Conservation (phyloP, 2,797 vertebrate species). For the Sebastes taczanowskii region DNA sequence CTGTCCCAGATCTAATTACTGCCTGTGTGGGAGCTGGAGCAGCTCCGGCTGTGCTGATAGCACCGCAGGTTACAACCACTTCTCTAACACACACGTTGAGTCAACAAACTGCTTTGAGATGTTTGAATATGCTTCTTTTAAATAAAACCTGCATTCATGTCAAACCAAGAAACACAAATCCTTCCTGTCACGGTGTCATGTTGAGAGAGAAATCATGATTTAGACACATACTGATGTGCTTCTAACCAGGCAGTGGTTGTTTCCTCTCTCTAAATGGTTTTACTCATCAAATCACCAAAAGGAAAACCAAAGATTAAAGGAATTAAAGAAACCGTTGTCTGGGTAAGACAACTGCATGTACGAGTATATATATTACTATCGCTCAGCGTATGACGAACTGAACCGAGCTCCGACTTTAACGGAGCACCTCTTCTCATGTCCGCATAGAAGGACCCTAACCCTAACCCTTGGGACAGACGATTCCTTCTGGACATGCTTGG, state of each 20-base stretch:
- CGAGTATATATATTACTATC: no score
- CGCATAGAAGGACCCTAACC: no score
- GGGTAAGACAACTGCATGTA: no score
- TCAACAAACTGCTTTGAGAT: not conserved
- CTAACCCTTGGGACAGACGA: not conserved
- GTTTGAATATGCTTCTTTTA: not conserved
- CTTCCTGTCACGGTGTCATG: not conserved
- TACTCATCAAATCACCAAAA: not conserved
- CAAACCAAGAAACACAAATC: not conserved
- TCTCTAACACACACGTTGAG: not conserved
- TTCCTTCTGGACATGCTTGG: no score
- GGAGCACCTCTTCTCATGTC: no score
- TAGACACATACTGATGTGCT: not conserved
- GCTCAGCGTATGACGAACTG: no score
- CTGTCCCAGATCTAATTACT: not conserved
- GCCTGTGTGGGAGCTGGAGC: not conserved
- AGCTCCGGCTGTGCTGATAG: not conserved
- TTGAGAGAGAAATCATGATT: not conserved
- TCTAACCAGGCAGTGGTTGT: not conserved
- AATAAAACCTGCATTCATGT: not conserved
- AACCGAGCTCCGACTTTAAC: no score
- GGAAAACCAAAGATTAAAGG: not conserved
- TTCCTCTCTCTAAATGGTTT: not conserved
- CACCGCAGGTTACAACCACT: not conserved
- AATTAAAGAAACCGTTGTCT: no score